Percentiles rank a stretch among this genome's conserved stretches.
Evolutionary conservation across 2,113 vertebrate species (phyloP).

Genomic region (Regulus satrapa): DNA sequence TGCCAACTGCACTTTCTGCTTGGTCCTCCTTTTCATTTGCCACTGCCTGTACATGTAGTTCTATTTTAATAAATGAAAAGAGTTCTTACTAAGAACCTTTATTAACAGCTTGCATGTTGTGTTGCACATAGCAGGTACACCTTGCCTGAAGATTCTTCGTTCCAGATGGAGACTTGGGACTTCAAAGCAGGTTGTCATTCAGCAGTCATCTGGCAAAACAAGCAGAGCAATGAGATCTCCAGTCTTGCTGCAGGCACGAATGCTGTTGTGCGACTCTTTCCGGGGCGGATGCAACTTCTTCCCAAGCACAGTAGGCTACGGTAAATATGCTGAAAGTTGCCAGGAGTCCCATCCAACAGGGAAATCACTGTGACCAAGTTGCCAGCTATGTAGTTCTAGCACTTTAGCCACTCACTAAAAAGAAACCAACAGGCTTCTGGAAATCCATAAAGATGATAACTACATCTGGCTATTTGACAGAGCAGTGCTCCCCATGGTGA

Average conservation of each 20-base stretch:
- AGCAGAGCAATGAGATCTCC: neutral
- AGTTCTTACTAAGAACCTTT: neutral
- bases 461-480: neutral
- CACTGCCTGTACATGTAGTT: neutral
- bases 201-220: constrained; percentile 13
- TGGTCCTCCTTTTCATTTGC: constrained; percentile 9
- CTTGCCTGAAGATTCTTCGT: neutral
- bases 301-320: neutral
- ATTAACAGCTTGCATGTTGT: constrained; percentile 18
- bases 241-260: constrained; percentile 21
- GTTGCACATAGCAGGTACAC: neutral
- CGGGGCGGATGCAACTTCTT: neutral
- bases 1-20: neutral
- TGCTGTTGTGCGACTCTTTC: neutral
- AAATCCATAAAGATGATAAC: neutral
- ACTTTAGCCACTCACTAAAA: neutral
- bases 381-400: neutral
- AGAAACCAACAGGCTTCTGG: neutral
- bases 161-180: neutral
- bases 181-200: constrained; percentile 22
- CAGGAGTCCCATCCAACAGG: neutral
- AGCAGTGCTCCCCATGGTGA: neutral
- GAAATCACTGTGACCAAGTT: neutral
- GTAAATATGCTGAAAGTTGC: neutral
- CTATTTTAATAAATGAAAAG: constrained; percentile 27